Conservation (phyloP, 1,140 invertebrate species). For the Eupristina koningsbergeri region DNA sequence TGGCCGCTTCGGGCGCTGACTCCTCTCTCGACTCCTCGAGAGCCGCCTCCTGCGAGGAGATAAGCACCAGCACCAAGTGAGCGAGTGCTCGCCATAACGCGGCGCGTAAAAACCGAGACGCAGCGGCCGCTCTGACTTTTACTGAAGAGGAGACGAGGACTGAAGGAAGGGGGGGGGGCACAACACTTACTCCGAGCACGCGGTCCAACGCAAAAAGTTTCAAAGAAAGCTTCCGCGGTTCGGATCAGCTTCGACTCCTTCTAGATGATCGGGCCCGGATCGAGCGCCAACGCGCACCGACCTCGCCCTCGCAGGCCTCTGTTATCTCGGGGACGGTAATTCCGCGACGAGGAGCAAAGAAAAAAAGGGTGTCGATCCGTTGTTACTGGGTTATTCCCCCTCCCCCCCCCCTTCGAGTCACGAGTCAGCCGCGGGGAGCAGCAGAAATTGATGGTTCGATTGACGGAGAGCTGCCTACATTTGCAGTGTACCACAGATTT, state of each 20-base stretch:
- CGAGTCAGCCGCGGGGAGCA: not conserved
- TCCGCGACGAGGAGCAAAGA: not conserved
- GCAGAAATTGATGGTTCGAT: not conserved
- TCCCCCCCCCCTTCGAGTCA: not conserved
- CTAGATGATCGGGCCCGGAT: conserved; percentile 21
- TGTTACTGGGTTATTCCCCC: conserved; percentile 22
- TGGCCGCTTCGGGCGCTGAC: not conserved
- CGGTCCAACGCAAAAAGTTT: conserved; percentile 30
- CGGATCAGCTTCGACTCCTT: conserved; percentile 29
- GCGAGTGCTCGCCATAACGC: not conserved
- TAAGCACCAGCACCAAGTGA: no score
- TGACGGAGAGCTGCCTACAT: not conserved
- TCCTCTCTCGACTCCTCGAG: not conserved
- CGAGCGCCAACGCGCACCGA: not conserved
- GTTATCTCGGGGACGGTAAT: conserved; percentile 36
- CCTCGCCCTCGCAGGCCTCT: not conserved
- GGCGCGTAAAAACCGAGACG: conserved; percentile 2
- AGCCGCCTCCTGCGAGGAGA: not conserved
- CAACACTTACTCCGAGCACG: conserved; percentile 40
- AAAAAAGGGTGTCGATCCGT: no score
- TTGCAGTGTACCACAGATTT: not conserved
- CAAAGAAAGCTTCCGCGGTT: conserved; percentile 43
- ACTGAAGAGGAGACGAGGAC: not conserved
- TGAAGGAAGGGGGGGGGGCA: not conserved
- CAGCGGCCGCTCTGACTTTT: not conserved